phyloP scores from a whole-genome alignment of 2,888 invertebrate species.

The Lasioglossum zephyrum region DNA sequence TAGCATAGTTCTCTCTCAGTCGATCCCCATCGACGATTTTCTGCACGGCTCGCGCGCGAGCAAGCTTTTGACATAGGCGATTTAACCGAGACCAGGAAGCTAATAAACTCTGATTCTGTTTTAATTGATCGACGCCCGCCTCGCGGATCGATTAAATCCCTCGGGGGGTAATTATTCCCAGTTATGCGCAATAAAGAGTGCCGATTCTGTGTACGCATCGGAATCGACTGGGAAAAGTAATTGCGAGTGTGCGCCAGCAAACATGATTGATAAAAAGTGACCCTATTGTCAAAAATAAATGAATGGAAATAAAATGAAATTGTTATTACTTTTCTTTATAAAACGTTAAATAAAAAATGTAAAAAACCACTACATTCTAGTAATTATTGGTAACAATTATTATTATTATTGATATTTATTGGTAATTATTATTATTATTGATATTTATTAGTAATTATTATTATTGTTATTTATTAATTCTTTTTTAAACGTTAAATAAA shows the following conservation, averaged over 20 bases:
- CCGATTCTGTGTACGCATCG: not conserved
- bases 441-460: too few relatives aligned
- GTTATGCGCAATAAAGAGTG: not conserved
- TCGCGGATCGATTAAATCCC: slow-evolving; percentile 6
- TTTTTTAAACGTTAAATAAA: too few relatives aligned
- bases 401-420: too few relatives aligned
- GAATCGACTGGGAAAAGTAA: not conserved
- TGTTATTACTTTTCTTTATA: too few relatives aligned
- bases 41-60: not conserved
- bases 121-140: not conserved
- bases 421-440: too few relatives aligned
- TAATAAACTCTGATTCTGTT: not conserved
- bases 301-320: too few relatives aligned
- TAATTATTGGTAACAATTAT: too few relatives aligned
- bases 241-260: not conserved
- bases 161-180: not conserved
- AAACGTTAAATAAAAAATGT: too few relatives aligned
- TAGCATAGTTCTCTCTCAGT: slow-evolving; percentile 43
- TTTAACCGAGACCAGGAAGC: slow-evolving; percentile 31
- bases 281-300: too few relatives aligned
- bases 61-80: slow-evolving; percentile 17
- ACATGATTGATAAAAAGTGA: too few relatives aligned
- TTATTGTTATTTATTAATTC: too few relatives aligned
- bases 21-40: slow-evolving; percentile 9
- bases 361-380: too few relatives aligned